Evolutionary conservation across 2,888 invertebrate species (phyloP), one percentile per base, ranked within the genome.

Genomic region (Corbicula japonica): DNA sequence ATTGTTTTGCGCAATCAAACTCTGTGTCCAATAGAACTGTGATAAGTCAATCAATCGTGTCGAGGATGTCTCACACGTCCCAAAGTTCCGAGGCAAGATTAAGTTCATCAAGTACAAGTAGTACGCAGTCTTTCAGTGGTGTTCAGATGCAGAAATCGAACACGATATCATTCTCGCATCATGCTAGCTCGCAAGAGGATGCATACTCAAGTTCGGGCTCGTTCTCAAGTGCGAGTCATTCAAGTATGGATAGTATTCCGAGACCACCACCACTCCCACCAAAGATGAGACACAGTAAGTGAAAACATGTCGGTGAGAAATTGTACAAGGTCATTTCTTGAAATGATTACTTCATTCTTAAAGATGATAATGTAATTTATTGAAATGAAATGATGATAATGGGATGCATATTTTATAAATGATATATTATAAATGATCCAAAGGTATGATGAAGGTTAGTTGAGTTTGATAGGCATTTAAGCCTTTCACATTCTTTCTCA

Each of bases 281-380:
- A 56, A 98, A 98, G 95, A 98, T 98, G 94, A 96, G 97, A 94
- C 97, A 98, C 95, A 98, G 98, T 98, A 96, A 97, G 98, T 89
- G 23, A 12, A 34, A 48, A 32, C 5, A 50, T 38, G n/a, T n/a
- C n/a, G n/a, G n/a, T n/a, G n/a, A n/a, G n/a, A n/a, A n/a, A n/a
- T n/a, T n/a, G n/a, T n/a, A n/a, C n/a, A n/a, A n/a, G n/a, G n/a
- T n/a, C n/a, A n/a, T n/a, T n/a, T n/a, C n/a, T n/a, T n/a, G n/a
- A n/a, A n/a, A n/a, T n/a, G n/a, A n/a, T n/a, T n/a, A n/a, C n/a
- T n/a, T n/a, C n/a, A n/a, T n/a, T n/a, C n/a, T n/a, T n/a, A n/a
- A n/a, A n/a, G n/a, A n/a, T n/a, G n/a, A n/a, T n/a, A n/a, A n/a
- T n/a, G n/a, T n/a, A n/a, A n/a, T n/a, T n/a, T n/a, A n/a, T n/a